A percentile compares a stretch with the other conserved stretches of the same genome.
phyloP scores from a whole-genome alignment of 2,888 invertebrate species.

The Diarsia mendica region DNA sequence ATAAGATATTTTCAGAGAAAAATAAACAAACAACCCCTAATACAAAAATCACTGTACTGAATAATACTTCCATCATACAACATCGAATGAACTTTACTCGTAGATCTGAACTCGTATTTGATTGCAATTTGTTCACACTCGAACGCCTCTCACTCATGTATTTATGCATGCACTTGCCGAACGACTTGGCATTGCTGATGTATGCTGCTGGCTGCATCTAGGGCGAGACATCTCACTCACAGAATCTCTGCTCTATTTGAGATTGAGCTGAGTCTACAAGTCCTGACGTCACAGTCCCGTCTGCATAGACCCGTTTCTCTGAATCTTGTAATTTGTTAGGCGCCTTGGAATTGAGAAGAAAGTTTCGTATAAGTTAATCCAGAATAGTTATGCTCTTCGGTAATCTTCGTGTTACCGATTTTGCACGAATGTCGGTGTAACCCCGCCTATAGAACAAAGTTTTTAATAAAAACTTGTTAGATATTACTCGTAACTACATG shows the following conservation, averaged over 20 bases:
- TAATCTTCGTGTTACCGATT: not conserved
- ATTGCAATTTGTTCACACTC: slow-evolving; percentile 56
- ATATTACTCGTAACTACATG: too few relatives aligned
- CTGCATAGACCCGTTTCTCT: slow-evolving; percentile 27
- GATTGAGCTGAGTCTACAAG: slow-evolving; percentile 44
- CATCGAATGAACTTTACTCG: slow-evolving; percentile 10
- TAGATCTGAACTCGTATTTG: slow-evolving; percentile 39
- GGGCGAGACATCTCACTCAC: slow-evolving; percentile 25
- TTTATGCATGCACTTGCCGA: slow-evolving; percentile 55
- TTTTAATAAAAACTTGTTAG: too few relatives aligned
- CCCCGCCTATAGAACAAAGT: too few relatives aligned
- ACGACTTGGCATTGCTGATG: slow-evolving; percentile 40
- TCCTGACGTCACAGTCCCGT: slow-evolving; percentile 20
- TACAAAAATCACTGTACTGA: not conserved
- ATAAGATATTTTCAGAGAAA: not conserved
- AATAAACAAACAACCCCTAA: not conserved
- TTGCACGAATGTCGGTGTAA: not conserved
- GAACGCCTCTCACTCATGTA: slow-evolving; percentile 40
- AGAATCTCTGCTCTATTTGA: slow-evolving; percentile 36
- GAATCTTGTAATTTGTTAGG: slow-evolving; percentile 19
- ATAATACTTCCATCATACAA: not conserved
- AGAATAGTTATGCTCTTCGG: not conserved
- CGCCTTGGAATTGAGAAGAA: slow-evolving; percentile 4
- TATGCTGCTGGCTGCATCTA: slow-evolving; percentile 21
- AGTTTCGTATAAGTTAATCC: slow-evolving; percentile 5